Evolutionary conservation across 2,113 vertebrate genomes (phyloP), one percentile per base, ranked within the genome.

Genomic region (Campylomormyrus numenius): DNA sequence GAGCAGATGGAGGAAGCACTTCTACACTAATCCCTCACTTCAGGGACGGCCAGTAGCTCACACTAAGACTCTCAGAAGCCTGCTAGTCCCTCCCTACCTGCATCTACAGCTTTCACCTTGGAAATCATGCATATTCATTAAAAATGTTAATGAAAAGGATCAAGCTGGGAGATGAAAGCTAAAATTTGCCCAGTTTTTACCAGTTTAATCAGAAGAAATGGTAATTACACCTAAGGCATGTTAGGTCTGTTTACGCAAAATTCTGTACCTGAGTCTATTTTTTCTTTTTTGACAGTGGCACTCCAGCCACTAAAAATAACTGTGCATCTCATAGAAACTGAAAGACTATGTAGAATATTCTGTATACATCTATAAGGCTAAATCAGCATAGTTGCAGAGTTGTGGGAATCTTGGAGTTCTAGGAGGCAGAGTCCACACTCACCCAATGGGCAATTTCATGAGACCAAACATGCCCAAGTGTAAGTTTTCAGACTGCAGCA

Each of bases 131-230:
- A 80, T 85, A 49, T 85, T 85, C 46, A 85, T 45, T 46, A 85
- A 85, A 70, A 45, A 85, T 85, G 83, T 85, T 85, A 46, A 48
- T 85, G n/a, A 49, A 80, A 85, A 39, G 74, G 74, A 85, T 85
- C 42, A 85, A 85, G 46, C 83, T 48, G 21, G 45, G 83, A 85
- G 42, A 45, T 49, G 42, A 49, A 85, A 48, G 83, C 83, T 84
- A n/a, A n/a, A 85, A 85, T n/a, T 85, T 85, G 83, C 39, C 83
- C 83, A 42, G 83, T 24, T 45, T 49, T 85, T 49, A 24, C 46
- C 83, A 49, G 83, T 85, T 85, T 49, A 49, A 49, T 85, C 74
- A 80, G 74, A 35, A 80, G 74, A 39, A 80, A 42, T 42, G 74
- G 31, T 80, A 35, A 80, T 80, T 80, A 19, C 35, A 80, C 35